Evolutionary conservation across 1,140 invertebrate species (phyloP), one percentile per base, ranked within the genome.

Genomic region (Magallana angulata): DNA sequence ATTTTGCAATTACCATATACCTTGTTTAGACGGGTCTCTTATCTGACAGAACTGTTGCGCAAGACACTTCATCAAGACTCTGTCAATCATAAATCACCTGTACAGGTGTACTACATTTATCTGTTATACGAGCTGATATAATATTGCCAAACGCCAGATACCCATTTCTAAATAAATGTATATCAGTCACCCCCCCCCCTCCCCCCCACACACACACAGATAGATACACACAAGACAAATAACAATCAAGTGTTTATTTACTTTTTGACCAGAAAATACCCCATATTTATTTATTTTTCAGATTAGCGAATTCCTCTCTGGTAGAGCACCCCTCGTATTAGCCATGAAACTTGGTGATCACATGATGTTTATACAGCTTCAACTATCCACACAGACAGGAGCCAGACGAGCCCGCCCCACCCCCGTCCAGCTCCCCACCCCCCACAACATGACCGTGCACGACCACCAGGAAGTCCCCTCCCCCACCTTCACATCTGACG

Each of bases 281-380:
- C 57, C 16, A 24, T n/a, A 85, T 62, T 82, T n/a, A 24, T 85
- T 88, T 90, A 24, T 90, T 87, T 93, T 94, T 6, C 95, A 97
- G 96, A 98, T 99, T 87, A 98, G 98, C 95, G 98, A 98, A 94
- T 99, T 99, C 94, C 96, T 99, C 12, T 98, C 97, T 93, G 98
- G 98, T 64, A 98, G 98, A 94, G 98, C 98, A 56, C 98, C 98
- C 16, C 95, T 99, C 48, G 98, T 98, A 94, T 95, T 99, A 82
- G 98, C 98, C 64, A 98, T 99, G 97, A 96, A 98, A 87, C 95
- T 99, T 14, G 98, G 98, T 36, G 98, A 99, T 94, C 98, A 99
- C 95, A 98, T 99, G 97, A 98, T 99, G 98, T 96, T 99, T 85
- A 98, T 99, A 86, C 98, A 99, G 94, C 95, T 99, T 62, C 98